phyloP scores from a whole-genome alignment of 2,797 vertebrate genomes.

The Capromys pilorides region DNA sequence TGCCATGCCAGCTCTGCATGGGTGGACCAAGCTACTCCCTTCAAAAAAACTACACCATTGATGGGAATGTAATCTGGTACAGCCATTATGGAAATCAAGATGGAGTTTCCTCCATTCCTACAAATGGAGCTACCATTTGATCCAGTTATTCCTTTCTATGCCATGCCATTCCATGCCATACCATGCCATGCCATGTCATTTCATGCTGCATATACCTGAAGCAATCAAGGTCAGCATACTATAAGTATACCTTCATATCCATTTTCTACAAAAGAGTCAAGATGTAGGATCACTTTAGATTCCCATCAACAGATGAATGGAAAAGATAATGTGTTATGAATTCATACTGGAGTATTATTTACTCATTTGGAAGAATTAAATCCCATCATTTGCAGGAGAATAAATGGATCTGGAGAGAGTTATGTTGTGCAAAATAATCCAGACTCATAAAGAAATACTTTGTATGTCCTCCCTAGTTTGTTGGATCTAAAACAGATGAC shows the following conservation, averaged over 20 bases:
- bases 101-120: background rate
- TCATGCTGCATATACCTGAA: background rate
- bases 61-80: background rate
- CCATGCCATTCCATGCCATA: background rate
- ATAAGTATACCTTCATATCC: background rate
- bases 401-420: background rate
- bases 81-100: background rate
- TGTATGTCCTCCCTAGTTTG: background rate
- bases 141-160: background rate
- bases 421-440: background rate
- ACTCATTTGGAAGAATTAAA: background rate
- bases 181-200: background rate
- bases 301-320: background rate
- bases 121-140: background rate
- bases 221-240: background rate
- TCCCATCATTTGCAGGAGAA: background rate
- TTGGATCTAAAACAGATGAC: background rate
- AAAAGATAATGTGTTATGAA: background rate
- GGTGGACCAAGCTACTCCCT: too few species aligned
- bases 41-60: background rate
- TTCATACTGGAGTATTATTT: background rate
- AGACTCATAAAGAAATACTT: background rate
- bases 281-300: background rate
- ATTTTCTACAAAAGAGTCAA: background rate
- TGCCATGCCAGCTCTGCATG: too few species aligned